Conservation (phyloP, 2,888 invertebrate species). For the Hyposoter dolosus region DNA sequence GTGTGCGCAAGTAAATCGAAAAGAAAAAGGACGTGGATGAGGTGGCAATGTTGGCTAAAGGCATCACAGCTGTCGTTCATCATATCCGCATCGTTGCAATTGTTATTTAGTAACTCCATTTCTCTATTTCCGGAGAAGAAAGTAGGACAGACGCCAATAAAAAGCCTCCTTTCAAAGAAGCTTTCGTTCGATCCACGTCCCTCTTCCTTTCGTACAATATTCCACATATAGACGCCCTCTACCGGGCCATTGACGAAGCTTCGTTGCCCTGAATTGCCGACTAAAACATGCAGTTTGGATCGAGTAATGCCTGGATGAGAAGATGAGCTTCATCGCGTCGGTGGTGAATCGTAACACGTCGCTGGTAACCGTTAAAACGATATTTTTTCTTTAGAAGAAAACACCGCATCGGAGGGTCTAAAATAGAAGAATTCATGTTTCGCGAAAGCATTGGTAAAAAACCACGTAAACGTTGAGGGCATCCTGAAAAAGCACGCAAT, state of each 20-base stretch:
- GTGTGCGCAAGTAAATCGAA: slow-evolving; percentile 24
- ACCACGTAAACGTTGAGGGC: neutral
- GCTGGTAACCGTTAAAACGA: neutral
- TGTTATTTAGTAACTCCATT: slow-evolving; percentile 74
- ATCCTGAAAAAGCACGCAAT: neutral
- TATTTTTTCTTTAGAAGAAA: neutral
- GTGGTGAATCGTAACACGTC: neutral
- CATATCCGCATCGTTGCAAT: slow-evolving; percentile 55
- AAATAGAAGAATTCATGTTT: neutral
- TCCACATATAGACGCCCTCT: slow-evolving; percentile 19
- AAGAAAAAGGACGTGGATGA: slow-evolving; percentile 22
- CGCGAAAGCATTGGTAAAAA: neutral
- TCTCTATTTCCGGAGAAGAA: slow-evolving; percentile 68
- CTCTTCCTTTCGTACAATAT: neutral
- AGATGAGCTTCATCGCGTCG: neutral
- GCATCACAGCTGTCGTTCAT: slow-evolving; percentile 36
- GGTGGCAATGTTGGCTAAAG: slow-evolving; percentile 1
- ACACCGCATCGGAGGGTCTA: neutral
- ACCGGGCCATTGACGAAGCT: slow-evolving; percentile 53
- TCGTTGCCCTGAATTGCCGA: slow-evolving; percentile 53
- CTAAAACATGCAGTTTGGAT: slow-evolving; percentile 58
- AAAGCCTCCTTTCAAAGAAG: slow-evolving; percentile 68
- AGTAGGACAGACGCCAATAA: slow-evolving; percentile 71
- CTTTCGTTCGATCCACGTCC: slow-evolving; percentile 38
- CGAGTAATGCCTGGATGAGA: neutral